phyloP scores from a whole-genome alignment of 2,888 invertebrate genomes.

The Drosophila nr. perissopoda region DNA sequence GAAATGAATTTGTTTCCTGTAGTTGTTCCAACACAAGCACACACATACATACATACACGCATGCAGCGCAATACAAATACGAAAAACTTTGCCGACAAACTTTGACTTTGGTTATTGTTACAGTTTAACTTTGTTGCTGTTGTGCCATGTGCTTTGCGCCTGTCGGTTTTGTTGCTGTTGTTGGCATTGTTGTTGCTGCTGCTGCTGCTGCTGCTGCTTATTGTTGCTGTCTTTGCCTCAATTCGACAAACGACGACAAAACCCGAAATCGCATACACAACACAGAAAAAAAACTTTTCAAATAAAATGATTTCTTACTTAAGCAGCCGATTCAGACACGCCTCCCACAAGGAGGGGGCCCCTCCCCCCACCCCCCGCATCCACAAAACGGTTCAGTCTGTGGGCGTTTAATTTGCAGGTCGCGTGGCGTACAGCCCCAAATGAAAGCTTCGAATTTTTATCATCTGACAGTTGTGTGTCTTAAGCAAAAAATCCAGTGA shows the following conservation, averaged over 20 bases:
- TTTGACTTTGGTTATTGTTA: conserved; percentile 81
- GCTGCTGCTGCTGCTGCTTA: conserved; percentile 5
- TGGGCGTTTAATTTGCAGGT: conserved; percentile 23
- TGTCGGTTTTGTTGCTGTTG: conserved; percentile 25
- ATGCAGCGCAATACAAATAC: conserved; percentile 46
- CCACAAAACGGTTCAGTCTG: neutral
- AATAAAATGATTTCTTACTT: conserved; percentile 78
- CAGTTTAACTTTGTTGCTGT: conserved; percentile 77
- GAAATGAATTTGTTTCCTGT: conserved; percentile 77
- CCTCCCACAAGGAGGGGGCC: neutral
- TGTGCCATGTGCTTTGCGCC: conserved; percentile 56
- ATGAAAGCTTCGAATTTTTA: conserved; percentile 21
- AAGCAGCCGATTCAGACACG: conserved; percentile 56
- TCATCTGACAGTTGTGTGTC: conserved; percentile 4
- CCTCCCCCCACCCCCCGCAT: no score
- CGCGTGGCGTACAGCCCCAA: conserved; percentile 11
- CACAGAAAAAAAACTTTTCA: conserved; percentile 63
- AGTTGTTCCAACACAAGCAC: conserved; percentile 54
- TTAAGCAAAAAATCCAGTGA: neutral
- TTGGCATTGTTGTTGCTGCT: conserved; percentile 28
- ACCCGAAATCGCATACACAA: conserved; percentile 23
- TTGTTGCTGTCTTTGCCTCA: conserved; percentile 9
- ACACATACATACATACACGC: conserved; percentile 11
- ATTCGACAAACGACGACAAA: conserved; percentile 33
- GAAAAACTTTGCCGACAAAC: conserved; percentile 76